Evolutionary conservation across 1,140 invertebrate genomes (phyloP).

Genomic region (Dryas iulia): DNA sequence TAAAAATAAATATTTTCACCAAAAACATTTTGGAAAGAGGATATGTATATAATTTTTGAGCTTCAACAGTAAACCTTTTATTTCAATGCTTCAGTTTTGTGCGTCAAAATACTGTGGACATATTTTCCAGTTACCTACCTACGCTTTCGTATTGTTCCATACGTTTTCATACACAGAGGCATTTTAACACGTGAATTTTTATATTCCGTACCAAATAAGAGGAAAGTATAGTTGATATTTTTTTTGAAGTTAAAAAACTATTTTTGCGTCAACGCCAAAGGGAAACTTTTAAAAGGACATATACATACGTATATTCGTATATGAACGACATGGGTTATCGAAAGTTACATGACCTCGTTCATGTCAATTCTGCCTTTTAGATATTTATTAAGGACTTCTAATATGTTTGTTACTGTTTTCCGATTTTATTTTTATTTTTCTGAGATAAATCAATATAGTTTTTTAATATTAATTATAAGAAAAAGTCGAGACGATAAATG

Average conservation of each 20-base stretch:
- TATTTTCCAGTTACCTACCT: not conserved
- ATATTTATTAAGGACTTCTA: too few species aligned
- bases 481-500: too few species aligned
- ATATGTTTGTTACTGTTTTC: too few species aligned
- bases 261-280: not conserved
- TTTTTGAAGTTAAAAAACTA: not conserved
- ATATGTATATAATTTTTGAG: not conserved
- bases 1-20: not conserved
- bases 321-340: not conserved
- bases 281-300: not conserved
- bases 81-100: not conserved
- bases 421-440: not conserved
- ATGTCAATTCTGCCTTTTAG: not conserved
- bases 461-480: too few species aligned
- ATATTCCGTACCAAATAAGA: not conserved
- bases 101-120: not conserved
- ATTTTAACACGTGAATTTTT: not conserved
- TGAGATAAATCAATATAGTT: too few species aligned
- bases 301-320: not conserved
- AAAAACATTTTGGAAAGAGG: not conserved
- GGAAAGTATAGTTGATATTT: not conserved
- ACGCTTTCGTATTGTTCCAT: not conserved
- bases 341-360: not conserved
- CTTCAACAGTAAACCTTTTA: slow-evolving; percentile 2
- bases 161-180: not conserved